Base-by-base conservation (phyloP, 2,888 invertebrate genomes). In the Spisula solida region DNA sequence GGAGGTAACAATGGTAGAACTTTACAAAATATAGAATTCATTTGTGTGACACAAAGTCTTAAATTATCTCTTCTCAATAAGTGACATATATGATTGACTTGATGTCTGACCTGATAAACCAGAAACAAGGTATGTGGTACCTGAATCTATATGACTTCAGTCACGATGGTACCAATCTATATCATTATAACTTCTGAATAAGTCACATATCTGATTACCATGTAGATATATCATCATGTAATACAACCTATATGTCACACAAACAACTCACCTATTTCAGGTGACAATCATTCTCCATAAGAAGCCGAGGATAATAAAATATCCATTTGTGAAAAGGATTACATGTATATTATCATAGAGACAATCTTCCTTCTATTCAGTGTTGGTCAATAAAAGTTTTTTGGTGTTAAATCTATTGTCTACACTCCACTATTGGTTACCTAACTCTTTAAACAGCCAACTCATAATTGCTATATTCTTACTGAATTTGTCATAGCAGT, bases 1-100 rank as follows among this genome's bases (percentile, higher is more conserved):
- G 60, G n/a, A 25, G 60, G 18, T n/a, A 66, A 66, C 25, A 66
- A 66, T 66, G 12, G n/a, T 14, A 20, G 10, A 25, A 66, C 5
- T 25, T 0, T 66, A 10, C 25, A 66, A n/a, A 66, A 12, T 25
- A 66, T 25, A 10, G 25, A 25, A 66, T 66, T 66, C 12, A 25
- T 25, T 66, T 25, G 25, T 25, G 60, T 66, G 60, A 66, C 25
- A 66, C 60, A 20, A 60, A 25, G 60, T 66, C 60, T 25, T 66
- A 66, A 25, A 25, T 66, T 25, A 66, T 66, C 60, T 25, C 41
- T 41, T 5, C 41, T 8, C n/a, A 1, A 12, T 25, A 66, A n/a
- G 25, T 66, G n/a, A n/a, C n/a, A 66, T n/a, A 66, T 66, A 66
- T 66, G 60, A 66, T n/a, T 66, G n/a, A 66, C 60, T 66, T 10